Evolutionary conservation across 2,888 invertebrate species (phyloP), one percentile per base, ranked within the genome.

Genomic region (Andrena flavipes): DNA sequence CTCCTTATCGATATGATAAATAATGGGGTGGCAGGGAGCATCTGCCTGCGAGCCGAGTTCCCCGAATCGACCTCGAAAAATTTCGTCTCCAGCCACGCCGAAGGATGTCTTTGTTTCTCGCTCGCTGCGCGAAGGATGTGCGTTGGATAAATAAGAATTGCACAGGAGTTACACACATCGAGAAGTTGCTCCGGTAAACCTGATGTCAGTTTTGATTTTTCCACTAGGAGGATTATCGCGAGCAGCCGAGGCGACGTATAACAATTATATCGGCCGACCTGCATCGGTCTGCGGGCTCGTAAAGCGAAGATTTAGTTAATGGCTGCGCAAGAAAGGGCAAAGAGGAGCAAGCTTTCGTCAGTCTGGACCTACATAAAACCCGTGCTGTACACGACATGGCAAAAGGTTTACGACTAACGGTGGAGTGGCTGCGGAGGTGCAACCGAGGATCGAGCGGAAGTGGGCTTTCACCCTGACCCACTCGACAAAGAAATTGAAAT

Each of bases 401-500:
- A 69, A 71, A 68, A 71, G 80, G 70, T 86, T 85, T 85, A 89
- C 85, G 84, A 78, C 77, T 69, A 59, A 71, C 76, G 59, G 56
- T 49, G 20, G 33, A 64, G 56, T 29, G 56, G 51, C 68, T 13
- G 54, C 59, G 65, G 49, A 60, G 54, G 33, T 20, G 68, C 51
- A 67, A 74, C 59, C 33, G 48, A 79, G 62, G 54, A 79, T 78
- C 62, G 42, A 59, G 73, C 84, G 80, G 73, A 75, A 84, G 79
- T 77, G 82, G 76, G 72, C 71, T 80, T 84, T 80, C 54, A 69
- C 82, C 60, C 64, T 67, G 72, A 68, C 78, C 67, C 78, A 33
- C 59, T 74, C 73, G 77, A 80, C 69, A 76, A 74, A 80, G 82
- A 85, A 85, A 77, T 82, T 87, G 73, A 80, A 87, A 82, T 80